Percentiles rank a stretch among this genome's conserved stretches.
phyloP scores from a whole-genome alignment of 1,140 invertebrate genomes.

The Hyphantria cunea region DNA sequence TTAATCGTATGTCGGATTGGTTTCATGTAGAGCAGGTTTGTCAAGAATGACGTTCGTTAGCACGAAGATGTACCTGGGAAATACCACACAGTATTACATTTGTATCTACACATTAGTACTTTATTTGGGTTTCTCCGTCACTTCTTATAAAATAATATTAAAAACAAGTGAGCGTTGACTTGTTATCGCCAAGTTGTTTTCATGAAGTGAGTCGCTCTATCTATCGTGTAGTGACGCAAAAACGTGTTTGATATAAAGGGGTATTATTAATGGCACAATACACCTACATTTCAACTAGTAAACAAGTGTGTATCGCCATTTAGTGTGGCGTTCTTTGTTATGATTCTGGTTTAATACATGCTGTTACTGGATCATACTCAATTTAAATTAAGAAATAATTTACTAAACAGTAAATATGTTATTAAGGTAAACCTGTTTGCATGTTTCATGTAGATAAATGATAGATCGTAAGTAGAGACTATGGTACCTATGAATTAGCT shows the following conservation, averaged over 20 bases:
- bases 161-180: slow-evolving; percentile 5
- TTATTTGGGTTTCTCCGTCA: slow-evolving; percentile 19
- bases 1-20: slow-evolving; percentile 24
- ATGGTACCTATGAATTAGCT: slow-evolving; percentile 18
- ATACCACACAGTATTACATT: slow-evolving; percentile 30
- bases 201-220: slow-evolving; percentile 22
- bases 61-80: slow-evolving; percentile 24
- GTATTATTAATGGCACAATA: slow-evolving; percentile 24
- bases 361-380: background rate
- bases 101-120: slow-evolving; percentile 7
- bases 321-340: slow-evolving; percentile 14
- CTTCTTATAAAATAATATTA: background rate
- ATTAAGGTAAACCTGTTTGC: slow-evolving; percentile 3
- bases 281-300: slow-evolving; percentile 17
- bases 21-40: slow-evolving; percentile 20
- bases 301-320: slow-evolving; percentile 17
- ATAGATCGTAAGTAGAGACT: slow-evolving; percentile 16
- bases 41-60: slow-evolving; percentile 20
- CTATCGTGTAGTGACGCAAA: slow-evolving; percentile 23
- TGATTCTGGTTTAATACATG: background rate
- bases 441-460: slow-evolving; percentile 4
- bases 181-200: slow-evolving; percentile 38
- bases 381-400: background rate
- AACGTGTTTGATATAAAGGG: slow-evolving; percentile 18
- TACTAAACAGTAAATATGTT: no score